phyloP scores from a whole-genome alignment of 2,113 vertebrate genomes.

The Rhea pennata region DNA sequence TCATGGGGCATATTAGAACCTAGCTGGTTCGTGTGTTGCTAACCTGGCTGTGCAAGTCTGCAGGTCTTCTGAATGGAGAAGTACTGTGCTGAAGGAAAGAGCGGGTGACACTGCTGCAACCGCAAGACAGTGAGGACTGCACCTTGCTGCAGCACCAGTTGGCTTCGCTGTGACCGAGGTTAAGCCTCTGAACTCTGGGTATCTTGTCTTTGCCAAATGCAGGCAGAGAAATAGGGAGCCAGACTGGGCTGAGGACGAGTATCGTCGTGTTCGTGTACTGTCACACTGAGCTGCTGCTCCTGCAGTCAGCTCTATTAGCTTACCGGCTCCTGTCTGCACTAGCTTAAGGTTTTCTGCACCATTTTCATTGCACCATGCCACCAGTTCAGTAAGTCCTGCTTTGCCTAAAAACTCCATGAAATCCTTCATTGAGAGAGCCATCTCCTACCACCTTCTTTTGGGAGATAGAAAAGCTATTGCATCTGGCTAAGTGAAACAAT shows the following conservation, averaged over 20 bases:
- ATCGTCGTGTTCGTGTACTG: fast-evolving
- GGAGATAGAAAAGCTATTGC: not conserved
- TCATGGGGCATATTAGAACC: not conserved
- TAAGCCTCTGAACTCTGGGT: fast-evolving
- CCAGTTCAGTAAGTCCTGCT: not conserved
- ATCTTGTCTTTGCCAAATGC: not conserved
- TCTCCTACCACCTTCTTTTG: not conserved
- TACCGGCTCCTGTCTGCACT: not conserved
- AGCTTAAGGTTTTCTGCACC: not conserved
- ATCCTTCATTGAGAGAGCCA: not conserved
- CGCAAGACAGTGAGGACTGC: fast-evolving
- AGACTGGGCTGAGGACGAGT: not conserved
- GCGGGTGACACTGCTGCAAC: not conserved
- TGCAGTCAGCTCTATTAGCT: fast-evolving
- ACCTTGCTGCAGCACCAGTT: not conserved
- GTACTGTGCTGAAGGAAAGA: not conserved
- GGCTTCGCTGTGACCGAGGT: not conserved
- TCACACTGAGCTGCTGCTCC: not conserved
- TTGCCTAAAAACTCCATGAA: not conserved
- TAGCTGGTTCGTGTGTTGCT: not conserved
- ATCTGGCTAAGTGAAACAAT: not conserved
- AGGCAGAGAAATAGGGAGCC: not conserved
- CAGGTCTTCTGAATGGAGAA: not conserved
- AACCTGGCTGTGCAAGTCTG: not conserved
- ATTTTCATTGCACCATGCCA: not conserved